Evolutionary conservation across 64 coral and sea anemone species (phyloP), one percentile per base, ranked within the genome.

Genomic region (Trachythela sp.): DNA sequence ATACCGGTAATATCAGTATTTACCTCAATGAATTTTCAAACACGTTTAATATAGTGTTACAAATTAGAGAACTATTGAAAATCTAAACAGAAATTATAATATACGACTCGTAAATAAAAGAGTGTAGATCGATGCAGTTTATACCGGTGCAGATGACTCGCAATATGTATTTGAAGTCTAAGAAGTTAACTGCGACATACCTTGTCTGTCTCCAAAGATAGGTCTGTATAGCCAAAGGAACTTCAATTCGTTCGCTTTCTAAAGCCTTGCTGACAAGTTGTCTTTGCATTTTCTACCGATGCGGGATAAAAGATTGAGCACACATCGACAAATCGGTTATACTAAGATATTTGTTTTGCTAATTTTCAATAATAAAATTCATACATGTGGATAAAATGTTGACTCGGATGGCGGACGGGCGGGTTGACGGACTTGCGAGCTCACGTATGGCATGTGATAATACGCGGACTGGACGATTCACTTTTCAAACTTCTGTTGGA

Each of bases 171-270:
- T 42, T 72, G 13, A 0, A 34, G 35, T 85, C 85, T 35, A 56
- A 42, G 43, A 43, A 84, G 77, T 9, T 14, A 39, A 41, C 33
- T 84, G 36, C 50, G 54, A 84, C 86, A 75, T 91, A 99, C 96
- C 96, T 99, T 68, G 93, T 94, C 71, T 99, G 96, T 86, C 93
- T 80, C 96, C 96, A 99, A 51, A 99, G 94, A 91, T 99, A 99
- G 56, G 96, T 99, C 88, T 99, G 96, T 85, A 99, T 99, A 9
- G 96, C 91, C 18, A 99, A 37, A 71, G 96, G 96, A 75, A 99
- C 93, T 37, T 91, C 89, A 38, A 93, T 90, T 38, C 93, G 83
- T 91, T 99, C 96, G 10, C 92, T 93, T 85, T 99, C 92, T 30
- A 99, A 92, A 41, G 90, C 90, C 59, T 85, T 89, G 34, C 90